Evolutionary conservation across 2,888 invertebrate species (phyloP), one percentile per base, ranked within the genome.

Genomic region (Andrena bucephala): DNA sequence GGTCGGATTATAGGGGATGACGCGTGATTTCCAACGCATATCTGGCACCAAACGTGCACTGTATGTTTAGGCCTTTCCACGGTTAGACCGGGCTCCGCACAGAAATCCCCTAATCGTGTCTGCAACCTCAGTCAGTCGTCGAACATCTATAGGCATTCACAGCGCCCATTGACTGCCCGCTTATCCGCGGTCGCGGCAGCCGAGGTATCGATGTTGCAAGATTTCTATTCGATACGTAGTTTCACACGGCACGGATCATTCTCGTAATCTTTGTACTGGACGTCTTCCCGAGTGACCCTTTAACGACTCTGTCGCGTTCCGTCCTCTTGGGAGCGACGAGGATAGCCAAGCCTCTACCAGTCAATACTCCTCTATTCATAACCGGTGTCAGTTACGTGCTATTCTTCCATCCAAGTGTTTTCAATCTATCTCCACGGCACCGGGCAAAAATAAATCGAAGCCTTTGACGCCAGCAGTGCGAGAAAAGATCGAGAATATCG

Each of bases 361-460:
- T 13, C 42, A 13, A 42, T 42, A 42, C 0, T 16, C 16, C 42
- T 3, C 42, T 16, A 42, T 42, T 42, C 42, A 16, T 42, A 42
- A 16, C 42, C 16, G 42, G 42, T 16, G 42, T 16, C 16, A 5
- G 42, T 42, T 42, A 42, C 16, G 42, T 16, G 42, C 13, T 42
- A 42, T 42, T 42, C 42, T 42, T 42, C 16, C 16, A 16, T 16
- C 42, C 13, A 42, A 42, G 42, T 42, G 42, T 42, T 16, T 42
- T 5, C 42, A 16, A 42, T 42, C 42, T 16, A 42, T 42, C 42
- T 42, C 42, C 42, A 1, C 42, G 13, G 42, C 42, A 13, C 13
- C 42, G 42, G 16, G 42, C 42, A 10, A 42, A 70, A 63, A 70
- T 63, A 63, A 70, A 63, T 57, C 57, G 57, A 27, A 27, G 24